Percentiles rank a stretch among this genome's conserved stretches.
Evolutionary conservation across 2,888 invertebrate species (phyloP).

Genomic region (Calameuta idolon): DNA sequence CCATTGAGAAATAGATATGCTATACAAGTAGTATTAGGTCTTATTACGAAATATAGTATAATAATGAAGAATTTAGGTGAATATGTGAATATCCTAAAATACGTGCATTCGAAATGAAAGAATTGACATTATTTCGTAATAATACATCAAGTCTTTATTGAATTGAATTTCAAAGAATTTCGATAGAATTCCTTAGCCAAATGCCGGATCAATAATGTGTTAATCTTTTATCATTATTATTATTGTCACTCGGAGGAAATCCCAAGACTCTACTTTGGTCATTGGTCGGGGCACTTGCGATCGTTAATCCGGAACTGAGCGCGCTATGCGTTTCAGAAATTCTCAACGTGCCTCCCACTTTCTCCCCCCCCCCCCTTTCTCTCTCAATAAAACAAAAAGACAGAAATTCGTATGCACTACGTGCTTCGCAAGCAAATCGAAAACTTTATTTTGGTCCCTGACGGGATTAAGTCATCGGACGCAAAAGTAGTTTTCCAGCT

Average conservation of each 20-base stretch:
- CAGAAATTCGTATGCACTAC: background rate
- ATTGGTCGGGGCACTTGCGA: background rate
- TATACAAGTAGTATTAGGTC: background rate
- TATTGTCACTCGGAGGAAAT: background rate
- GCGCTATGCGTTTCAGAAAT: background rate
- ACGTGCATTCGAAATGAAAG: background rate
- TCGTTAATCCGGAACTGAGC: background rate
- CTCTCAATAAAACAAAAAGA: background rate
- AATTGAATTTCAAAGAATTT: background rate
- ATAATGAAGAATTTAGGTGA: background rate
- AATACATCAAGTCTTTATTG: background rate
- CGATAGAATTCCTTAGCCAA: background rate
- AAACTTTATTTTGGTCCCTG: background rate
- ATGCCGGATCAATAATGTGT: background rate
- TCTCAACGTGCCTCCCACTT: background rate
- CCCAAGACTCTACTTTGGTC: background rate
- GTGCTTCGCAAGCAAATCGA: background rate
- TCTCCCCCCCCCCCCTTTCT: background rate
- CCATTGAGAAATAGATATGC: background rate
- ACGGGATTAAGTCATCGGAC: background rate
- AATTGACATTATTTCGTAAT: background rate
- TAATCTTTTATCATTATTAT: background rate
- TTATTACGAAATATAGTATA: background rate
- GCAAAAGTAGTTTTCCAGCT: background rate
- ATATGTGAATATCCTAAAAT: background rate